Conservation (phyloP, 2,797 vertebrate genomes). For the Schizopygopsis pylzovi region DNA sequence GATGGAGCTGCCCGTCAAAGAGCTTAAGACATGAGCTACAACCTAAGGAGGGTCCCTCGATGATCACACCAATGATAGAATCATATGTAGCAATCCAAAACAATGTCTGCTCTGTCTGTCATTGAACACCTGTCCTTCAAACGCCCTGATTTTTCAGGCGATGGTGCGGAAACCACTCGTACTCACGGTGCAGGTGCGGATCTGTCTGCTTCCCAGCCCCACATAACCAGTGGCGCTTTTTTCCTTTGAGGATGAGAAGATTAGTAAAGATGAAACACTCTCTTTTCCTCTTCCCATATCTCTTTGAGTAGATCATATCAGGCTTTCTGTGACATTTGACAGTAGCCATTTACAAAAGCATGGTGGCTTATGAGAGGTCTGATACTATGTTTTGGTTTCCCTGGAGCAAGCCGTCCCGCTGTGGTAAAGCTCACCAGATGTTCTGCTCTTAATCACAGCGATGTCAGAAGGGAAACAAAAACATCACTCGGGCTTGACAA, state of each 20-base stretch:
- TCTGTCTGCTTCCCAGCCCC: conserved; percentile 41
- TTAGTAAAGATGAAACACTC: conserved; percentile 60
- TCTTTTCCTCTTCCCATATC: conserved; percentile 53
- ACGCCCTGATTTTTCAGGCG: conserved; percentile 53
- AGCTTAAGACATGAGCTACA: conserved; percentile 12
- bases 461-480: conserved; percentile 49
- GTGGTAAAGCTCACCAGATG: conserved; percentile 51
- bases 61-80: conserved; percentile 29
- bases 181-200: conserved; percentile 55
- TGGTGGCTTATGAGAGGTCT: conserved; percentile 50
- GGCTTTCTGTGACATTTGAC: conserved; percentile 64
- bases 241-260: conserved; percentile 56
- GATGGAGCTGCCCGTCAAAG: conserved; percentile 51
- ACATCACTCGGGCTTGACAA: conserved; percentile 55
- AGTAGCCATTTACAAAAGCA: conserved; percentile 58
- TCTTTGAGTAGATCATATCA: conserved; percentile 61
- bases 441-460: conserved; percentile 43
- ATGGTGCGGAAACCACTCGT: conserved; percentile 47
- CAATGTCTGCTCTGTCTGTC: conserved; percentile 8
- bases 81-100: conserved; percentile 44
- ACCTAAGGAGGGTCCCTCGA: conserved; percentile 23
- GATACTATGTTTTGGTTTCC: conserved; percentile 58
- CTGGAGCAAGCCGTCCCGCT: conserved; percentile 36
- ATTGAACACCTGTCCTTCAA: conserved; percentile 52
- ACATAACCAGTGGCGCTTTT: conserved; percentile 32